phyloP scores from a whole-genome alignment of 2,888 invertebrate genomes.

The Drosophila robusta region DNA sequence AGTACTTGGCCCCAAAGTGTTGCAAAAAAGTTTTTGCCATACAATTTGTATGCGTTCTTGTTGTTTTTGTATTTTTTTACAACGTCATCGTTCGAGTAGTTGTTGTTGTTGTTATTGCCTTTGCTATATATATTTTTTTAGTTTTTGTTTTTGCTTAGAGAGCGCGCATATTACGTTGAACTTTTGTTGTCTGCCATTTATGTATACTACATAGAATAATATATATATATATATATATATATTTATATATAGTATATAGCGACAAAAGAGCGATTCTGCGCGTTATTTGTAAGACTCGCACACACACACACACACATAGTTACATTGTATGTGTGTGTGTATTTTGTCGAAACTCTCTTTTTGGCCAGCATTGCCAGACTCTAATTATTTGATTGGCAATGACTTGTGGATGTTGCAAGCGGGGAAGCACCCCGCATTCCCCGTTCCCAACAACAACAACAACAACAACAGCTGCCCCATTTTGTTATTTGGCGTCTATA shows the following conservation, averaged over 20 bases:
- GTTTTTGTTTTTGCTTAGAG: conserved; percentile 31
- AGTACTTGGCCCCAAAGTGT: conserved; percentile 74
- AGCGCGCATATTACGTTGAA: conserved; percentile 53
- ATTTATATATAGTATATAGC: conserved; percentile 28
- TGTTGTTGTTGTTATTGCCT: conserved; percentile 27
- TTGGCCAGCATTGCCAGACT: conserved; percentile 64
- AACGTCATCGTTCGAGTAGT: conserved; percentile 25
- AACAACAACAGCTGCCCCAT: conserved; percentile 25
- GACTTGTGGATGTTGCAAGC: conserved; percentile 53
- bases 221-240: conserved; percentile 35
- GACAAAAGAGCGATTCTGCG: conserved; percentile 72
- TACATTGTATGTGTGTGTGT: conserved; percentile 11
- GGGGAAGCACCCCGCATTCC: conserved; percentile 5
- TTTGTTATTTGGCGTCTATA: conserved; percentile 31
- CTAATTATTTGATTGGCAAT: conserved; percentile 74
- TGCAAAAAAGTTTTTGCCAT: conserved; percentile 61
- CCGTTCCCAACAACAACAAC: conserved; percentile 15
- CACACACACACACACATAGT: conserved; percentile 21
- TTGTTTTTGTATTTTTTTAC: conserved; percentile 20
- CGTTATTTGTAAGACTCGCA: conserved; percentile 50
- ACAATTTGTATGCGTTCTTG: conserved; percentile 41
- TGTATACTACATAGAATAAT: conserved; percentile 52
- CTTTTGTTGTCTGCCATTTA: conserved; percentile 63
- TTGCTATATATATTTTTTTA: conserved; percentile 11
- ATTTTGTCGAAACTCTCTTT: conserved; percentile 39